Percentiles rank a stretch among this genome's conserved stretches.
Conservation (phyloP, 1,140 invertebrate species). For the Ganaspis sp. region DNA sequence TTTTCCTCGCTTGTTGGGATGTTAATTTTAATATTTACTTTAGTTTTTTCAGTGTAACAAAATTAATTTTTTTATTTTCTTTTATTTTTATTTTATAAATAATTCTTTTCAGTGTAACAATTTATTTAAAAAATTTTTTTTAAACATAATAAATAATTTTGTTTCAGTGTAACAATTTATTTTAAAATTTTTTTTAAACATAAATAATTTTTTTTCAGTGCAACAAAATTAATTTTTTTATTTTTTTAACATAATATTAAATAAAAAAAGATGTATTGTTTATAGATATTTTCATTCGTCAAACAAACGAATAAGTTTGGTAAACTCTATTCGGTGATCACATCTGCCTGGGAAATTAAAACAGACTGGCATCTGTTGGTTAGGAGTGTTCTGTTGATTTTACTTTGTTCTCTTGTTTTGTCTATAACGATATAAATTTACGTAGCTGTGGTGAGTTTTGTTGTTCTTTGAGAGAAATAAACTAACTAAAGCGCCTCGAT, state of each 20-base stretch:
- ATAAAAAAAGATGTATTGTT: background rate
- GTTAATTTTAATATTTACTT: no score
- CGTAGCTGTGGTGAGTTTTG: constrained; percentile 1
- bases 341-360: constrained; percentile 70
- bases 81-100: no score
- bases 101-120: no score
- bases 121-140: no score
- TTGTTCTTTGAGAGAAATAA: constrained; percentile 15
- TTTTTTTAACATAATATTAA: no score
- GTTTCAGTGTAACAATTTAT: no score
- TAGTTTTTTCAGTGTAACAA: no score
- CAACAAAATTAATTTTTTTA: background rate
- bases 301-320: constrained; percentile 29
- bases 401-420: constrained; percentile 51
- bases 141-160: no score
- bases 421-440: constrained; percentile 41
- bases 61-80: no score
- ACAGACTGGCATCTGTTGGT: constrained; percentile 65
- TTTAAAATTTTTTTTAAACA: no score
- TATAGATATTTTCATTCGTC: background rate
- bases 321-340: constrained; percentile 52
- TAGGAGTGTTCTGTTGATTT: constrained; percentile 67
- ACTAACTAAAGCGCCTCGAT: background rate
- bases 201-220: no score
- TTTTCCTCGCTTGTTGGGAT: no score